A percentile compares a stretch with the other conserved stretches of the same genome.
These are phyloP conservation scores for Phoeniculus purpureus DNA, from an alignment of 2,797 vertebrate genomes.

Conservation along the genomic window DNA sequence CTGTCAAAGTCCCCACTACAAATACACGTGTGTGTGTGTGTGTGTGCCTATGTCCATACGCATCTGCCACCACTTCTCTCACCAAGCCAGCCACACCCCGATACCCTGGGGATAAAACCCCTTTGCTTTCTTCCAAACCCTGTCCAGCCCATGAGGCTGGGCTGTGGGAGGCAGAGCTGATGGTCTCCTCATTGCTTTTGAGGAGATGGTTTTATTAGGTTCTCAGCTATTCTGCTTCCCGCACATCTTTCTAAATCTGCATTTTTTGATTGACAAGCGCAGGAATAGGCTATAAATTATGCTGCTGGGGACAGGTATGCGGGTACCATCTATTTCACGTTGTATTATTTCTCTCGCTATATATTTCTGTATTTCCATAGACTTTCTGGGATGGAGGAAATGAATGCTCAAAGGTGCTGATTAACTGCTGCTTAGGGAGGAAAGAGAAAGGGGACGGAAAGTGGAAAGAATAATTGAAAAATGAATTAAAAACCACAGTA, in stretches of 20 bases:
- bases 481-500: background rate
- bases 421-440: constrained; percentile 19
- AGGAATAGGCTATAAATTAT: background rate
- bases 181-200: background rate
- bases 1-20: background rate
- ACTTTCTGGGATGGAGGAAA: constrained; percentile 11
- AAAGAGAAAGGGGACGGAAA: background rate
- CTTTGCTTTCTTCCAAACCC: background rate
- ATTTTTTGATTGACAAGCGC: constrained; percentile 54
- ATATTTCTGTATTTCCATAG: background rate
- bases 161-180: background rate
- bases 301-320: constrained; percentile 7
- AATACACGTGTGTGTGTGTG: background rate
- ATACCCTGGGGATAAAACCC: background rate
- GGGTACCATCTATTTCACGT: constrained; percentile 17
- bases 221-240: constrained; percentile 19
- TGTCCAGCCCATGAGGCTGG: background rate
- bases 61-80: background rate
- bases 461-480: constrained; percentile 18
- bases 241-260: constrained; percentile 30
- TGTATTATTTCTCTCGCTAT: constrained; percentile 24
- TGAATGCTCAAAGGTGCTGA: constrained; percentile 30
- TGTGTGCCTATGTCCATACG: background rate
- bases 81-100: background rate
- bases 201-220: constrained; percentile 46